Evolutionary conservation across 2,797 vertebrate species (phyloP).

Genomic region (Orestias chungarensis): DNA sequence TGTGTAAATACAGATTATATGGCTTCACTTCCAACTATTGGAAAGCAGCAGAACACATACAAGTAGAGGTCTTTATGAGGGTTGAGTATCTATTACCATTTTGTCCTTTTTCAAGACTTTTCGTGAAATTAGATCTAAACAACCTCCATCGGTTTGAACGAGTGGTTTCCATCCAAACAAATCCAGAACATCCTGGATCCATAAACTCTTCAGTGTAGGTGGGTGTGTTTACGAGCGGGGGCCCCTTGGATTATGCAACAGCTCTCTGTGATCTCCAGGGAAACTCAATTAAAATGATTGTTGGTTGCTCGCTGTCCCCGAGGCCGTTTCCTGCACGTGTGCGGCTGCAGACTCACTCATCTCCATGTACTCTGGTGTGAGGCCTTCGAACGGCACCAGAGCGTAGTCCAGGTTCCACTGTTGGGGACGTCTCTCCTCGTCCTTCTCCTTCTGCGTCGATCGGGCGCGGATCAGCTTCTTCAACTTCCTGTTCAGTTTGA

Average conservation of each 20-base stretch:
- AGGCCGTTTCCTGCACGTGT: background rate
- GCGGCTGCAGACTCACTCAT: slow-evolving; percentile 87
- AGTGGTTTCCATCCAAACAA: background rate
- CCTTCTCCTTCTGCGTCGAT: slow-evolving; percentile 74
- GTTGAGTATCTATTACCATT: background rate
- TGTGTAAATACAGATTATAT: background rate
- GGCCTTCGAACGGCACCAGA: slow-evolving; percentile 91
- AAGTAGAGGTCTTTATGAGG: background rate
- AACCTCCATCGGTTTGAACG: slow-evolving; percentile 6
- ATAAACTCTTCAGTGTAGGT: background rate
- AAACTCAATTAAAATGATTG: slow-evolving; percentile 4
- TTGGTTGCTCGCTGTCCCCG: background rate
- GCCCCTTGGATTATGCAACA: slow-evolving; percentile 10
- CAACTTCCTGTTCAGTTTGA: slow-evolving; percentile 72
- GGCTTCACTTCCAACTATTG: background rate
- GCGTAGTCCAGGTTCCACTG: slow-evolving; percentile 94
- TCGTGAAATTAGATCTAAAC: background rate
- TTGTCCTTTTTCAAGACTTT: background rate
- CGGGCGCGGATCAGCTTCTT: slow-evolving; percentile 85
- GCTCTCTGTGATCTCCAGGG: background rate
- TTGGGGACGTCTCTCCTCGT: slow-evolving; percentile 80
- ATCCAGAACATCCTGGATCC: background rate
- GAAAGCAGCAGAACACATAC: slow-evolving; percentile 9
- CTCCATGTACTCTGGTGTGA: slow-evolving; percentile 99
- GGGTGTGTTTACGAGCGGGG: background rate